Conservation (phyloP, 2,113 vertebrate species). For the Amblyopsis rosae region DNA sequence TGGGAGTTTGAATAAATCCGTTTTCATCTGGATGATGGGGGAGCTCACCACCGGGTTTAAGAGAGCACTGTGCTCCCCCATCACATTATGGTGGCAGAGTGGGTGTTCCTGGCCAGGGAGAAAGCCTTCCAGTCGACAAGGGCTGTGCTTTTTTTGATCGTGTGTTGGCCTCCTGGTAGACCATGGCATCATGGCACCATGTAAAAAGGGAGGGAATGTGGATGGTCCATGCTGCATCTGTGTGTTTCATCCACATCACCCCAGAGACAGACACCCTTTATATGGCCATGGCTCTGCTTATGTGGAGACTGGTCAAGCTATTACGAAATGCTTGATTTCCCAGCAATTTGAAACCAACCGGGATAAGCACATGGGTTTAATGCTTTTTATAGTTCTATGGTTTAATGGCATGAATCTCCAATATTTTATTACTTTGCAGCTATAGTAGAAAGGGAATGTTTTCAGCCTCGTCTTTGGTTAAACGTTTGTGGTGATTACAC, state of each 20-base stretch:
- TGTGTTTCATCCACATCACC: background rate
- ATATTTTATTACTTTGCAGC: too few relatives aligned
- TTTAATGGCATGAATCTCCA: constrained; percentile 28
- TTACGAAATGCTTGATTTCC: constrained; percentile 1
- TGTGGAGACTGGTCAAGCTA: constrained; percentile 30
- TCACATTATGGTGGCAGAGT: constrained; percentile 52
- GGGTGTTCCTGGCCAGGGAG: constrained; percentile 64
- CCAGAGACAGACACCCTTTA: constrained; percentile 15
- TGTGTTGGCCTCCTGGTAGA: constrained; percentile 52
- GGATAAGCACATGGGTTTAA: constrained; percentile 31
- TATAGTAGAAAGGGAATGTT: too few relatives aligned
- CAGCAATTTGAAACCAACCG: constrained; percentile 42
- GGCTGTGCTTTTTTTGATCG: constrained; percentile 67
- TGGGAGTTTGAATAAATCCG: constrained; percentile 76
- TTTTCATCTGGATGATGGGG: constrained; percentile 76
- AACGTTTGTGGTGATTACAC: background rate
- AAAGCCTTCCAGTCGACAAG: constrained; percentile 62
- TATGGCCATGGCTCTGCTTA: constrained; percentile 34
- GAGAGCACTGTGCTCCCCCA: constrained; percentile 64
- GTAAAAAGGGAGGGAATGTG: constrained; percentile 44
- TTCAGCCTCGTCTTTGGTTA: too few relatives aligned
- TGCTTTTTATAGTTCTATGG: constrained; percentile 10
- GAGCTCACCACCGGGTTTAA: constrained; percentile 73
- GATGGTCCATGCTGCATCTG: constrained; percentile 42
- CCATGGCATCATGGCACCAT: constrained; percentile 49